Evolutionary conservation across 2,113 vertebrate species (phyloP).

Genomic region (Xenopus borealis): DNA sequence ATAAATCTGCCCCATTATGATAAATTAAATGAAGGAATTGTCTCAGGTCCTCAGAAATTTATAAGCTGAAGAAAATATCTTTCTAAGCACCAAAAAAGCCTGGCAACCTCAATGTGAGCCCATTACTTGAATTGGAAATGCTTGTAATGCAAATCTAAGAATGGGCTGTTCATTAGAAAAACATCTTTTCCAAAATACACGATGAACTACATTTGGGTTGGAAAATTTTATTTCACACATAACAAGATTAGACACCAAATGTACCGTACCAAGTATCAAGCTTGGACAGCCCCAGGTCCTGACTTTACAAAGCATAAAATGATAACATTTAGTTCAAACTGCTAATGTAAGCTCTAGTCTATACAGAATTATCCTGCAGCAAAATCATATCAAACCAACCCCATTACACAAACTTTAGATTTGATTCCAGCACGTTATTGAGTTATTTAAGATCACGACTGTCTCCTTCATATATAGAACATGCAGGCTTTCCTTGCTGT

Average conservation of each 20-base stretch:
- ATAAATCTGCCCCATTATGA: no score
- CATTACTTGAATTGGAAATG: no score
- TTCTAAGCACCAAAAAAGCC: no score
- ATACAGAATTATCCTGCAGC: neutral
- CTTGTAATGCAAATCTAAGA: neutral
- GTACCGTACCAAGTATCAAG: slow-evolving; percentile 25
- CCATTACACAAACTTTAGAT: slow-evolving; percentile 15
- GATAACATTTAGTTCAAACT: slow-evolving; percentile 28
- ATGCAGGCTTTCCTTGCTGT: no score
- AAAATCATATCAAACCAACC: slow-evolving; percentile 10
- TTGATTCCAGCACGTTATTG: no score
- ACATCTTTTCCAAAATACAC: slow-evolving; percentile 10
- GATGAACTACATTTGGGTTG: slow-evolving; percentile 11
- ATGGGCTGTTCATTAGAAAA: slow-evolving; percentile 3
- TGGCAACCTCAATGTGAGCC: no score
- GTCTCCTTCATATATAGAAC: no score
- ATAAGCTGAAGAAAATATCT: no score
- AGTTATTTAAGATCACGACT: no score
- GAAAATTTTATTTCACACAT: slow-evolving; percentile 44
- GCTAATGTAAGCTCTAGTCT: slow-evolving; percentile 3
- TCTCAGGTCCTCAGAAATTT: no score
- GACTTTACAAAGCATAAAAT: slow-evolving; percentile 40
- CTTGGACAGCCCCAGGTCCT: slow-evolving; percentile 3
- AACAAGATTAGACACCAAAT: slow-evolving; percentile 43
- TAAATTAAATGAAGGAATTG: no score